Evolutionary conservation across 2,888 invertebrate species (phyloP).

Genomic region (Lycocerus yunnanus): DNA sequence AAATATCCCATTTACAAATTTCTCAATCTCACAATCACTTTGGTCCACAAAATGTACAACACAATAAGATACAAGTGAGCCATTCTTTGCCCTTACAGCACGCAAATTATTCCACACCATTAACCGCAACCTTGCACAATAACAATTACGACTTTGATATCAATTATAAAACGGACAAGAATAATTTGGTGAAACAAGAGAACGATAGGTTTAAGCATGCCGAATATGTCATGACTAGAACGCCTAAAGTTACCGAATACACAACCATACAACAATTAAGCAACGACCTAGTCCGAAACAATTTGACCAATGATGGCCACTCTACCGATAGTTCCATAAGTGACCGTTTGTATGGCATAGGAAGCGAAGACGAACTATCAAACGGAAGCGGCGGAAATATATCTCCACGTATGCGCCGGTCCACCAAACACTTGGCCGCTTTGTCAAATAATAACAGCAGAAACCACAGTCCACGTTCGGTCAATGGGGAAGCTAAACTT

Average conservation of each 20-base stretch:
- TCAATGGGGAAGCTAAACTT: constrained; percentile 63
- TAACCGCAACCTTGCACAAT: constrained; percentile 52
- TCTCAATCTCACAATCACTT: constrained; percentile 51
- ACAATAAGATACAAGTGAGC: constrained; percentile 54
- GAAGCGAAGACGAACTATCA: constrained; percentile 64
- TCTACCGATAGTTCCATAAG: constrained; percentile 61
- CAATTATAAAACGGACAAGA: constrained; percentile 49
- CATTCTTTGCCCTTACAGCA: constrained; percentile 56
- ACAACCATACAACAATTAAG: constrained; percentile 42
- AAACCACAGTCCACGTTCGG: constrained; percentile 66
- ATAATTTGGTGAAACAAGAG: constrained; percentile 44
- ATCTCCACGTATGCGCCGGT: constrained; percentile 58
- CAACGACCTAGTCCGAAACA: constrained; percentile 45
- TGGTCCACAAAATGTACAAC: constrained; percentile 48
- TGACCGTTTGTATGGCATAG: constrained; percentile 51
- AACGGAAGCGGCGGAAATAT: constrained; percentile 61
- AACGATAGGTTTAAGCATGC: constrained; percentile 52
- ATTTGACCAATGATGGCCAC: constrained; percentile 56
- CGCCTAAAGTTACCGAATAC: constrained; percentile 48
- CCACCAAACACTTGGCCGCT: constrained; percentile 54
- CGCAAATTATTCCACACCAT: constrained; percentile 52
- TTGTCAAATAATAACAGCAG: constrained; percentile 58
- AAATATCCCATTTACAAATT: constrained; percentile 45
- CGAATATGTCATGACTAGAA: constrained; percentile 54
- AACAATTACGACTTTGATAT: constrained; percentile 51